Base-by-base conservation (phyloP, 2,113 vertebrate species). In the Bungarus multicinctus region DNA sequence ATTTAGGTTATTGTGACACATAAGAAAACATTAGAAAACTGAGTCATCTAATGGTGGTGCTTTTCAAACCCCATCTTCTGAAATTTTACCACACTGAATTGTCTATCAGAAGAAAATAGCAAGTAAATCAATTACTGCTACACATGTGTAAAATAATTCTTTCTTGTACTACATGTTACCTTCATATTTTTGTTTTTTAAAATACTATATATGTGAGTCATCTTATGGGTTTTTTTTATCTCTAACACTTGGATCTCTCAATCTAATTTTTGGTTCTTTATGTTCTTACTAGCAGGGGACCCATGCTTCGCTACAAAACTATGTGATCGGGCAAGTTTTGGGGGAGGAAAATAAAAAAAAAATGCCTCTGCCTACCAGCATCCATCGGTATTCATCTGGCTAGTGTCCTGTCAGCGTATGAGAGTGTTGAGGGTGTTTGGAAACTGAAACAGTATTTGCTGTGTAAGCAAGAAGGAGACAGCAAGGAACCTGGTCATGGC, bases 1-100 rank as follows among this genome's bases (percentile, higher is more conserved):
- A 92, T 18, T 7, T 8, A 1, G 9, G 43, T 47, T 93, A 74
- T 88, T 95, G 91, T 91, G 12, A 93, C 94, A 92, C 88, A 94
- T 87, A 89, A 87, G 11, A 87, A 87, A 88, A 30, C 14, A 43
- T 87, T 81, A 47, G 88, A 94, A 94, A 95, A 23, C 23, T 93
- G 89, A 3, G 85, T 92, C 90, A 60, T 60, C 89, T 54, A 39
- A 14, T 88, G 92, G 91, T 88, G 95, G 93, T 54, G 89, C 87
- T 93, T 93, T 93, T 89, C 74, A 94, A 92, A 90, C 85, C 55
- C 4, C 27, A 93, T 0, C 1, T 86, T 93, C n/a, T 50, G 0
- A 47, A 45, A 25, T 27, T 12, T 45, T 74, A n/a, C 2, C 27
- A 23, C 85, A 87, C 14, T 91, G 0, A 0, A 39, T 34, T 57